Percentiles rank a stretch among this genome's conserved stretches.
Conservation (phyloP, 2,113 vertebrate species). For the Origma solitaria region DNA sequence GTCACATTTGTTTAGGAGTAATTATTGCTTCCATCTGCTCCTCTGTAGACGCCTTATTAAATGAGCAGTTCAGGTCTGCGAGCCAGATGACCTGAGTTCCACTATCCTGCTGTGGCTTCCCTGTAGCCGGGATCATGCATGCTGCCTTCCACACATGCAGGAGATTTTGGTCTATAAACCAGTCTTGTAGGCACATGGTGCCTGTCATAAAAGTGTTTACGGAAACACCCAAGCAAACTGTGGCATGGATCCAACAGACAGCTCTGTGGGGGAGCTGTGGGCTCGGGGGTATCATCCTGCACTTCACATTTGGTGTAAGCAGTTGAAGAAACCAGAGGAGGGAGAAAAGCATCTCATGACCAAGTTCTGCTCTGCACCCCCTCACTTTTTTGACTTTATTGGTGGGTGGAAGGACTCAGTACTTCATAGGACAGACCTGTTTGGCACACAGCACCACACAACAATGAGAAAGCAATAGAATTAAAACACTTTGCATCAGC, state of each 20-base stretch:
- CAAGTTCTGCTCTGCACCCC: not conserved
- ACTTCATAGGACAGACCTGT: not conserved
- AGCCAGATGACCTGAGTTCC: constrained; percentile 45
- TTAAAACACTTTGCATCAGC: not conserved
- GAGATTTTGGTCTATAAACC: not conserved
- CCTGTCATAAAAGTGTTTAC: not conserved
- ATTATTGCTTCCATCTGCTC: constrained; percentile 69
- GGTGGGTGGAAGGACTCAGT: not conserved
- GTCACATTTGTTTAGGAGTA: constrained; percentile 53
- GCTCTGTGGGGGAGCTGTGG: not conserved
- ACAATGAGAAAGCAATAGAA: not conserved
- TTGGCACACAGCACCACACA: not conserved
- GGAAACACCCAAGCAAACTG: not conserved
- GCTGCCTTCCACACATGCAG: not conserved
- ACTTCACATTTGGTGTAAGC: not conserved
- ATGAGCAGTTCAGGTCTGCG: constrained; percentile 22
- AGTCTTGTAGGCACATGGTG: not conserved
- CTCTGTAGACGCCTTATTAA: constrained; percentile 63
- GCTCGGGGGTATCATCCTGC: not conserved
- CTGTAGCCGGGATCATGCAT: not conserved
- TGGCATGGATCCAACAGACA: not conserved
- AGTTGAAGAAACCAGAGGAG: not conserved
- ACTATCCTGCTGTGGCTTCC: not conserved
- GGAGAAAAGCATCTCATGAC: not conserved
- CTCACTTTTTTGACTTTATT: not conserved